phyloP scores from a whole-genome alignment of 1,140 invertebrate species.

The Venturia canescens region DNA sequence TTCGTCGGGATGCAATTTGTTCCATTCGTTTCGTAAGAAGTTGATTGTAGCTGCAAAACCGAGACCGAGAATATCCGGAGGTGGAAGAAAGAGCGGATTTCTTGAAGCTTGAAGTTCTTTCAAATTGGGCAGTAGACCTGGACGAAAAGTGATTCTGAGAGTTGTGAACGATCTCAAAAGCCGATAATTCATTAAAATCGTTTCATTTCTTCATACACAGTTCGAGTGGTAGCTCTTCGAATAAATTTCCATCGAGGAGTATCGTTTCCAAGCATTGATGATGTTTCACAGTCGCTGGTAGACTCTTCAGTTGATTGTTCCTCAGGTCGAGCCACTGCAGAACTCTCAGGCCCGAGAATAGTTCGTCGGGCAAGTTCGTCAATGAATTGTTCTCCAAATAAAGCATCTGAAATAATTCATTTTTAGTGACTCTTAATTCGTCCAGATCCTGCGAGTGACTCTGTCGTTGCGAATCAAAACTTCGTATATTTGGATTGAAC shows the following conservation, averaged over 20 bases:
- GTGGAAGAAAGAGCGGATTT: conserved; percentile 78
- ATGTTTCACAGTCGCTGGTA: conserved; percentile 76
- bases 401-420: conserved; percentile 72
- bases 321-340: conserved; percentile 79
- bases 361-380: conserved; percentile 72
- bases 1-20: conserved; percentile 64
- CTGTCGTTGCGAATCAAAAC: too few relatives aligned
- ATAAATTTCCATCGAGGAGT: conserved; percentile 78
- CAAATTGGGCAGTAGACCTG: conserved; percentile 71
- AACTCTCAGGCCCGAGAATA: conserved; percentile 75
- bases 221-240: conserved; percentile 77
- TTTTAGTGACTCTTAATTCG: conserved; percentile 25
- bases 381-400: conserved; percentile 79
- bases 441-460: too few relatives aligned
- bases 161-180: not conserved
- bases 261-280: conserved; percentile 78
- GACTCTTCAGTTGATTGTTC: conserved; percentile 76
- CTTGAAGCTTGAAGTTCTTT: conserved; percentile 76
- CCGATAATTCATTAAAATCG: conserved; percentile 15
- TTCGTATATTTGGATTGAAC: too few relatives aligned
- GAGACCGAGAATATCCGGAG: conserved; percentile 72
- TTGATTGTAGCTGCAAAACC: conserved; percentile 73
- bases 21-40: conserved; percentile 76
- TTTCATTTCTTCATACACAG: conserved; percentile 66
- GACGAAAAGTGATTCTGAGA: not conserved